These are phyloP conservation scores for Eurosta solidaginis DNA, from an alignment of 1,140 invertebrate species.

Conservation along the genomic window DNA sequence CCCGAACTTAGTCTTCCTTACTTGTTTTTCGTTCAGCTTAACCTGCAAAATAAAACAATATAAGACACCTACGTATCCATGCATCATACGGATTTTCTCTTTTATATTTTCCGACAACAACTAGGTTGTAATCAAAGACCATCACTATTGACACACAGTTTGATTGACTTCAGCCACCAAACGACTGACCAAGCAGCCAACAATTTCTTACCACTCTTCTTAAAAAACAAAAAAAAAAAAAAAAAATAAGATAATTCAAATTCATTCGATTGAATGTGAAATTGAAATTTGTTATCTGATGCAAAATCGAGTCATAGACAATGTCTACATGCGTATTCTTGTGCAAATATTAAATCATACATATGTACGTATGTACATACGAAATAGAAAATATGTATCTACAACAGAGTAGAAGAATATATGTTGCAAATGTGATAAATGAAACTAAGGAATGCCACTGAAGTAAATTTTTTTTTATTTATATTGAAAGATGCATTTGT, in stretches of 20 bases:
- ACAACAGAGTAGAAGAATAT: neutral
- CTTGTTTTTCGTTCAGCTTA: no score
- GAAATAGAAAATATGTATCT: neutral
- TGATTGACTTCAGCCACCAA: conserved; percentile 24
- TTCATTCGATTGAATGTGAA: conserved; percentile 27
- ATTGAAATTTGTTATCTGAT: conserved; percentile 26
- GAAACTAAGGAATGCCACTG: neutral
- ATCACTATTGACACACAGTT: conserved; percentile 10
- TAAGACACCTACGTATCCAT: no score
- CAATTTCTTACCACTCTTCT: neutral
- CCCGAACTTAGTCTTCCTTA: no score
- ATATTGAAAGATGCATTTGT: neutral
- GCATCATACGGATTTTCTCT: no score
- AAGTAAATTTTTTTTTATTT: no score
- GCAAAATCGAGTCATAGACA: conserved; percentile 21
- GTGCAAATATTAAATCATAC: neutral
- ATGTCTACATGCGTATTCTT: conserved; percentile 1
- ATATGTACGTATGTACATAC: neutral
- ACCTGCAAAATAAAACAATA: no score
- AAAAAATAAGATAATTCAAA: conserved; percentile 14
- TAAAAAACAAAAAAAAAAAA: no score
- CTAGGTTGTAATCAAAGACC: conserved; percentile 10
- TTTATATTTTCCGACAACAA: neutral
- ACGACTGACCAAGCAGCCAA: neutral
- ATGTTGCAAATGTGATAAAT: neutral